phyloP scores from a whole-genome alignment of 2,888 invertebrate species.

The Pimpla rufipes region DNA sequence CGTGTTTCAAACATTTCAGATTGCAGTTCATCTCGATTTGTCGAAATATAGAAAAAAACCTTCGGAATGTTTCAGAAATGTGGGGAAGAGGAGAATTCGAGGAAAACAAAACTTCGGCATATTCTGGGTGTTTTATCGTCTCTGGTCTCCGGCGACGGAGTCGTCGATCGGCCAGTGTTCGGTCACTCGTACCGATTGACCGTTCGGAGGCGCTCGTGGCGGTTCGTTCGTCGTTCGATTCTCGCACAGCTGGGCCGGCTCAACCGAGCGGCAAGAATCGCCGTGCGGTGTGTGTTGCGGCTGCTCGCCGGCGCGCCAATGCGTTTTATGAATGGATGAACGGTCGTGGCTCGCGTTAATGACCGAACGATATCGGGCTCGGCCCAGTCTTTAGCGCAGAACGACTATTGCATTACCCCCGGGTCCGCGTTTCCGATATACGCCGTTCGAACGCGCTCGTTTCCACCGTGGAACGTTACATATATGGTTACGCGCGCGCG shows the following conservation, averaged over 20 bases:
- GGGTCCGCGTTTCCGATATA: slow-evolving; percentile 50
- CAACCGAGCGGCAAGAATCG: slow-evolving; percentile 27
- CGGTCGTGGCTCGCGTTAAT: slow-evolving; percentile 71
- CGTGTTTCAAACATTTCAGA: no score
- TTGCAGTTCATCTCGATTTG: no score
- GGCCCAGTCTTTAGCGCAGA: slow-evolving; percentile 45
- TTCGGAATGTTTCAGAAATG: no score
- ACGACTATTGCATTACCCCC: slow-evolving; percentile 52
- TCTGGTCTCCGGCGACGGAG: slow-evolving; percentile 7
- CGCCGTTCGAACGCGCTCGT: no score
- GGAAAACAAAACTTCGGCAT: no score
- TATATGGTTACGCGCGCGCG: slow-evolving; percentile 57
- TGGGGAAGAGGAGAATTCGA: no score
- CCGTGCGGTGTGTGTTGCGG: slow-evolving; percentile 49
- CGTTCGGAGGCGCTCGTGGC: neutral
- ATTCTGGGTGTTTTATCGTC: no score
- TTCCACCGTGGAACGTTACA: slow-evolving; percentile 41
- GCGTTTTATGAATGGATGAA: slow-evolving; percentile 80
- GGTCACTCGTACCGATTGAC: slow-evolving; percentile 7
- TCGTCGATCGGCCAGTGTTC: slow-evolving; percentile 31
- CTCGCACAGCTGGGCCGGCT: neutral
- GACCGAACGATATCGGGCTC: slow-evolving; percentile 73
- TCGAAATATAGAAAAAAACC: no score
- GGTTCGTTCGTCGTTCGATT: neutral
- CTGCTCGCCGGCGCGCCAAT: slow-evolving; percentile 71